Base-by-base conservation (phyloP, 2,113 vertebrate genomes). In the Seriola aureovittata region DNA sequence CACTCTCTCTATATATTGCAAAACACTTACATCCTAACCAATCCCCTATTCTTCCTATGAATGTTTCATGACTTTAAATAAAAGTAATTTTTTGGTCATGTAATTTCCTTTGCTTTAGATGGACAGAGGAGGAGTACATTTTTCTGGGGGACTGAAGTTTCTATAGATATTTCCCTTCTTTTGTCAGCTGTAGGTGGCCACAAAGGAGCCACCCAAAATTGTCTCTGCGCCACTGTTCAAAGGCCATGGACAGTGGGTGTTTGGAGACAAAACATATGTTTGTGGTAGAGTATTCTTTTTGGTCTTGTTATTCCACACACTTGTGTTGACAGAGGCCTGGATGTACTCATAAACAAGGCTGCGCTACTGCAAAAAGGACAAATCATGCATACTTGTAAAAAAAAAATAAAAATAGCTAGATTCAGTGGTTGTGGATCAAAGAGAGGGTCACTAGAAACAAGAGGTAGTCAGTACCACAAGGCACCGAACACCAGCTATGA, bases 21-120 rank as follows among this genome's bases (percentile, higher is more conserved):
- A 65, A 81, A 78, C 21, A 85, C 59, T 77, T 76, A 32, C 44
- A 70, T 80, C 40, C 78, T 13, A 55, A 71, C 46, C 19, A 71
- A 75, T 13, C 54, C 17, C 54, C 42, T 19, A 54, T 69, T 62
- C 7, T 12, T 36, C 25, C 21, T 48, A 25, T 16, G 32, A 70
- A 77, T 57, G 32, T 52, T 64, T 63, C 17, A 54, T 60, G 1
- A 1, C 25, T 68, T 32, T 23, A 11, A 19, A 13, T 54, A 50
- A 55, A 21, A 38, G 23, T 54, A 9, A 23, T 50, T 14, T 34
- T 23, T 23, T 58, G 23, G 23, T 29, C 11, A 57, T 5, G 13
- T 65, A 16, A 25, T 46, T 25, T 29, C 14, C 25, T n/a, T 42
- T 44, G 10, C 4, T 65, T 66, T 66, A 25, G 12, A 13, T 58